Percentiles rank a stretch among this genome's conserved stretches.
These are phyloP conservation scores for Sitophilus oryzae DNA, from an alignment of 1,140 invertebrate species.

Conservation along the genomic window DNA sequence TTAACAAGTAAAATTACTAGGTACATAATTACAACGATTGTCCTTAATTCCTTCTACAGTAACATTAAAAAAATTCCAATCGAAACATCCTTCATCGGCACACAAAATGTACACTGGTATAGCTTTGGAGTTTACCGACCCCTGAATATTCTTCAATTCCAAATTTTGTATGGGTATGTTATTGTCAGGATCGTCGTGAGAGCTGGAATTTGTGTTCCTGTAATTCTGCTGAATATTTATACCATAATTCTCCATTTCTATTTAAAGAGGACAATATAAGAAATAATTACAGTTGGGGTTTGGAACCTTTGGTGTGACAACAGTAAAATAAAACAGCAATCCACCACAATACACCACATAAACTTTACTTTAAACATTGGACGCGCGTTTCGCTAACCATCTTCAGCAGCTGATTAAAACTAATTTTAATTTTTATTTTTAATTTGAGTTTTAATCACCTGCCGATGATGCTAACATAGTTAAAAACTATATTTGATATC, in stretches of 20 bases:
- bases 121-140: neutral
- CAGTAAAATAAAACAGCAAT: too few relatives aligned
- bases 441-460: too few relatives aligned
- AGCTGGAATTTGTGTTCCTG: neutral
- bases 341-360: too few relatives aligned
- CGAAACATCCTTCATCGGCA: neutral
- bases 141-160: neutral
- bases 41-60: neutral
- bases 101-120: neutral
- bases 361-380: too few relatives aligned
- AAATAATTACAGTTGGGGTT: too few relatives aligned
- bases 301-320: too few relatives aligned
- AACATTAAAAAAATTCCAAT: neutral
- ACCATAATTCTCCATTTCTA: neutral
- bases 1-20: neutral
- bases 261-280: neutral
- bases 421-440: too few relatives aligned
- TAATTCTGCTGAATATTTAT: conserved; percentile 2
- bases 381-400: too few relatives aligned
- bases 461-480: too few relatives aligned
- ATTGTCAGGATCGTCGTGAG: neutral
- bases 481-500: too few relatives aligned
- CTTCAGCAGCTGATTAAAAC: too few relatives aligned
- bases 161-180: neutral
- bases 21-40: neutral